These are phyloP conservation scores for human DNA, from an alignment of 2,113 vertebrate species.

Conservation along the genomic window GRCh38 chr2:168682001-168682500, in stretches of 20 bases:
- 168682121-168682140: not conserved
- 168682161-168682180: not conserved
- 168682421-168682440: not conserved
- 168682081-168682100: not conserved
- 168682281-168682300: slow-evolving; percentile 5
- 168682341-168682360: not conserved
- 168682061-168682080: not conserved
- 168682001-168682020: not conserved
- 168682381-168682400: not conserved
- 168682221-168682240: not conserved
- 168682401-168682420: not conserved
- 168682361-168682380: slow-evolving; percentile 37
- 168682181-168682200: slow-evolving; percentile 13
- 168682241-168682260: not conserved
- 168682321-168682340: not conserved
- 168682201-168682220: slow-evolving; percentile 24
- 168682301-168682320: slow-evolving; percentile 6
- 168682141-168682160: not conserved
- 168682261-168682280: not conserved
- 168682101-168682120: not conserved
- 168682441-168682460: not conserved
- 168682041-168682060: not conserved
- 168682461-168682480: slow-evolving; percentile 33
- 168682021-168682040: not conserved
- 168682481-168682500: not conserved